Base-by-base conservation (phyloP, 2,888 invertebrate species). In the Platynereis dumerilii region DNA sequence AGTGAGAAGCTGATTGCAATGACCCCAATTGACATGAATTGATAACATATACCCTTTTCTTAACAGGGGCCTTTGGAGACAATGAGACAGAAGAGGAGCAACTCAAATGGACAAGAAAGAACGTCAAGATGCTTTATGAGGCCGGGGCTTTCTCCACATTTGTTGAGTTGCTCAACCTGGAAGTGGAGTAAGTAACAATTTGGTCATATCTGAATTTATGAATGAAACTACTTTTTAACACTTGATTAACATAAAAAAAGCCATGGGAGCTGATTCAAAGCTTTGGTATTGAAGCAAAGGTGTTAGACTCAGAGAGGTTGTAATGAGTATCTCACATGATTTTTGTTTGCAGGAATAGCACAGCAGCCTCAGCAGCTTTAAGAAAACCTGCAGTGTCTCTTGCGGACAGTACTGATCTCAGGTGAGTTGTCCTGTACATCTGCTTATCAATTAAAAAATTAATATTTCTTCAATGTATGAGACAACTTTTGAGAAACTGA, bases 61-160 rank as follows among this genome's bases (percentile, higher is more conserved):
- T n/a, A n/a, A n/a, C n/a, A 83, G 83, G 84, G 62, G 77, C 78
- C 26, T 84, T 80, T 75, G 80, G 91, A 0, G 96, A 96, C 83
- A 92, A 94, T 84, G 93, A 94, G 80, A 92, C 92, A 0, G 95
- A 95, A 79, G 90, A 92, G 59, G 94, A 96, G 75, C 96, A 96
- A 83, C 89, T 91, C 71, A 89, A 90, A 65, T 91, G 91, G 89
- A 90, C 93, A 0, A 88, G 91, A 70, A 87, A 89, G 71, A 98
- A 97, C 85, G 91, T 93, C 24, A 91, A 94, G 86, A 87, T 93
- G 56, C 86, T 97, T 0, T 95, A 95, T 79, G 91, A 94, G 76
- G 89, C 92, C 85, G 98, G 97, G 22, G 90, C 93, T 20, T 96
- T 96, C 84, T 87, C 90, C 70, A 91, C 94, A 7, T 93, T 98